Evolutionary conservation across 2,888 invertebrate genomes (phyloP).

Genomic region (Actias luna): DNA sequence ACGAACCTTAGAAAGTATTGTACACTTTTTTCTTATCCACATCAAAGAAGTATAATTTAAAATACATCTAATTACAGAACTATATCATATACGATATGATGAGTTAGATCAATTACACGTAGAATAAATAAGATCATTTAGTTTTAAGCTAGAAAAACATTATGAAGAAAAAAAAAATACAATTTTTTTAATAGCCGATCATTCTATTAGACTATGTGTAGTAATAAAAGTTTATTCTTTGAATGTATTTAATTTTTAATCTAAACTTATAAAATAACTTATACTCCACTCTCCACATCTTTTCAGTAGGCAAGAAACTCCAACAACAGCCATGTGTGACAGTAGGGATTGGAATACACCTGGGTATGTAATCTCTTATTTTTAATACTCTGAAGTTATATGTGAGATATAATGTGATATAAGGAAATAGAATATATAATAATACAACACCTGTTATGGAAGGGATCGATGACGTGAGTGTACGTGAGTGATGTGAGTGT

Average conservation of each 20-base stretch:
- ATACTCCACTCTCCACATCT: constrained; percentile 6
- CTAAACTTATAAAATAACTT: not conserved
- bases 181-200: no score
- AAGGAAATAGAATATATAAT: no score
- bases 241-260: not conserved
- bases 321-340: constrained; percentile 68
- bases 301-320: constrained; percentile 66
- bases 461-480: no score
- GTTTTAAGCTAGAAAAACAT: no score
- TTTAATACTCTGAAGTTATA: no score
- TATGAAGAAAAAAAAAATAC: no score
- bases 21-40: not conserved
- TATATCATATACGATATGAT: not conserved
- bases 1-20: not conserved
- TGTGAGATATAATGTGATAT: no score
- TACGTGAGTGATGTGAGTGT: no score
- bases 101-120: not conserved
- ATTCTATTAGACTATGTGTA: no score
- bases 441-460: no score
- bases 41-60: not conserved
- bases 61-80: not conserved
- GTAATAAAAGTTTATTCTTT: no score
- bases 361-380: constrained; percentile 46
- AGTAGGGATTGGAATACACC: constrained; percentile 70
- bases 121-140: no score